These are phyloP conservation scores for Endotricha flammealis DNA, from an alignment of 2,888 invertebrate genomes.

Conservation along the genomic window DNA sequence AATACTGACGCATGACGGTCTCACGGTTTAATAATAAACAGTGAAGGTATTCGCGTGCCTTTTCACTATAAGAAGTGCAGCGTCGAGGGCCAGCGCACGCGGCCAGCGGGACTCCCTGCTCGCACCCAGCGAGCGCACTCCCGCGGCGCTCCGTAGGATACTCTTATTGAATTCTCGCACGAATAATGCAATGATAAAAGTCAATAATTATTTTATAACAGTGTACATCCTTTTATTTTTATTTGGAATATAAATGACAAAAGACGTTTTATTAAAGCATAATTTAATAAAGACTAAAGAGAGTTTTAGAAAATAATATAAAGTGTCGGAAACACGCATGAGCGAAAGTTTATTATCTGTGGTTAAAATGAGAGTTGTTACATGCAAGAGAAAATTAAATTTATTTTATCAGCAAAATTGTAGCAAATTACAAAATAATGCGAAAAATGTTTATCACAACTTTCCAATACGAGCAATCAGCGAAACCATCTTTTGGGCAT, in stretches of 20 bases:
- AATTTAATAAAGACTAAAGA: no score
- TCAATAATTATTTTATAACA: conserved; percentile 35
- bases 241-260: no score
- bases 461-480: background rate
- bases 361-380: no score
- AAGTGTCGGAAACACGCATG: no score
- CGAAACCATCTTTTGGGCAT: background rate
- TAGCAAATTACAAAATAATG: no score
- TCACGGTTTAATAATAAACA: conserved; percentile 56
- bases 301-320: no score
- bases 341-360: no score
- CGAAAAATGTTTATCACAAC: background rate
- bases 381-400: no score
- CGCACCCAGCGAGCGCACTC: conserved; percentile 53
- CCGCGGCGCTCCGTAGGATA: conserved; percentile 40
- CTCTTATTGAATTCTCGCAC: conserved; percentile 66
- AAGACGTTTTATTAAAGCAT: no score
- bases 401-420: no score
- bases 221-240: no score
- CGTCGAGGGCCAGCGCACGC: conserved; percentile 46
- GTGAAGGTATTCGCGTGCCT: conserved; percentile 58
- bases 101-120: conserved; percentile 35
- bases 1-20: conserved; percentile 46
- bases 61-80: conserved; percentile 52
- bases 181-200: conserved; percentile 44